Evolutionary conservation across 2,888 invertebrate genomes (phyloP).

Genomic region (Drosophila putrida): DNA sequence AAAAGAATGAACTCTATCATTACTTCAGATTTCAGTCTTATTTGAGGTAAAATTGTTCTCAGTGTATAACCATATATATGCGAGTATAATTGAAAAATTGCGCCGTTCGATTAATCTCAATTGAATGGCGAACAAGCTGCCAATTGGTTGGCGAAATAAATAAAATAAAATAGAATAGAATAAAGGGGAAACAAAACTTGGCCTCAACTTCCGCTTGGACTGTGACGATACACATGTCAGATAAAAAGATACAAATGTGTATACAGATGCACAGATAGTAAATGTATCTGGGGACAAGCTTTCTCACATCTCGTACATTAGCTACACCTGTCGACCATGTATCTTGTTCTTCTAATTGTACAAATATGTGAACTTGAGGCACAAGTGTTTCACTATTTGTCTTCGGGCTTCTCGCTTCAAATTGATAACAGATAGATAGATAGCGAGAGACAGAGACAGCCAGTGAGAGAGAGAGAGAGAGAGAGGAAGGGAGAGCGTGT

Average conservation of each 20-base stretch:
- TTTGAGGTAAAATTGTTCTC: conserved; percentile 3
- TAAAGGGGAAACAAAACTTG: conserved; percentile 9
- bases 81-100: conserved; percentile 45
- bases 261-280: conserved; percentile 4
- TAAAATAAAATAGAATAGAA: conserved; percentile 7
- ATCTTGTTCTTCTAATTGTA: conserved; percentile 43
- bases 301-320: conserved; percentile 25
- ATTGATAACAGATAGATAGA: conserved; percentile 34
- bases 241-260: conserved; percentile 11
- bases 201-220: conserved; percentile 39
- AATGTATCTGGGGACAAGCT: conserved; percentile 36
- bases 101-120: conserved; percentile 68
- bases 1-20: background rate
- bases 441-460: background rate
- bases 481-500: background rate
- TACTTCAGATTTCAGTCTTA: background rate
- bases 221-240: conserved; percentile 2
- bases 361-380: conserved; percentile 67
- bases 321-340: conserved; percentile 54
- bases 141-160: conserved; percentile 52
- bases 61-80: conserved; percentile 22
- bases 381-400: conserved; percentile 70
- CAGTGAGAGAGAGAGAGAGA: background rate
- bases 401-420: conserved; percentile 36
- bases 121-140: conserved; percentile 60